Evolutionary conservation across 2,888 invertebrate species (phyloP).

Genomic region (Conus canariensis): DNA sequence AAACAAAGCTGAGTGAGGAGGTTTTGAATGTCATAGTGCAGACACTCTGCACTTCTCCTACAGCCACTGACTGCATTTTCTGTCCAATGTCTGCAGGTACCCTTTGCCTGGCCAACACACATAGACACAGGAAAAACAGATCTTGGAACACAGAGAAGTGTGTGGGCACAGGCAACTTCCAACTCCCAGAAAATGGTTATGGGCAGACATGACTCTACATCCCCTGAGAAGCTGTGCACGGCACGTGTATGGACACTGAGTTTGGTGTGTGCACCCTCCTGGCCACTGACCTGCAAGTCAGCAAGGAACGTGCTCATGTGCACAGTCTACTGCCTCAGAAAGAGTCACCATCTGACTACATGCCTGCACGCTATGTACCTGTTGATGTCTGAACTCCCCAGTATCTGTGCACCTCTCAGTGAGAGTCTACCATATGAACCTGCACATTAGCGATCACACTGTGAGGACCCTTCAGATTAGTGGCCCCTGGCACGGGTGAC

Average conservation of each 20-base stretch:
- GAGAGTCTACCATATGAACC: slow-evolving; percentile 91
- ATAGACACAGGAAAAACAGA: background rate
- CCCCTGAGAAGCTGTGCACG: background rate
- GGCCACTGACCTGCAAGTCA: background rate
- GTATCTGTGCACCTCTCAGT: slow-evolving; percentile 55
- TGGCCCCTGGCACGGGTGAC: slow-evolving; percentile 36
- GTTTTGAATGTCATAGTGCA: background rate
- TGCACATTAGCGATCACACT: slow-evolving; percentile 92
- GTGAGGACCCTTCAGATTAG: slow-evolving; percentile 78
- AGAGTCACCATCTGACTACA: background rate
- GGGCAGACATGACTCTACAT: too few relatives aligned
- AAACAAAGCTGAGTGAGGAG: slow-evolving; percentile 7
- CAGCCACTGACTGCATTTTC: background rate
- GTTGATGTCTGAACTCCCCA: too few relatives aligned
- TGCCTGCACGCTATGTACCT: background rate
- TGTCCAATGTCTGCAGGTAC: background rate
- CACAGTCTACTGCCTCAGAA: background rate
- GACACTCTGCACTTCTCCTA: background rate
- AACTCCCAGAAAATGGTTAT: background rate
- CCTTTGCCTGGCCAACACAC: background rate
- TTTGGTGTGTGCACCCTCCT: background rate
- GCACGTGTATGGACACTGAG: background rate
- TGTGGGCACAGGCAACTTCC: background rate
- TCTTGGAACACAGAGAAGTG: background rate
- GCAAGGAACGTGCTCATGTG: background rate